A percentile compares a stretch with the other conserved stretches of the same genome.
phyloP scores from a whole-genome alignment of 2,113 vertebrate species.

The Tinamus guttatus region DNA sequence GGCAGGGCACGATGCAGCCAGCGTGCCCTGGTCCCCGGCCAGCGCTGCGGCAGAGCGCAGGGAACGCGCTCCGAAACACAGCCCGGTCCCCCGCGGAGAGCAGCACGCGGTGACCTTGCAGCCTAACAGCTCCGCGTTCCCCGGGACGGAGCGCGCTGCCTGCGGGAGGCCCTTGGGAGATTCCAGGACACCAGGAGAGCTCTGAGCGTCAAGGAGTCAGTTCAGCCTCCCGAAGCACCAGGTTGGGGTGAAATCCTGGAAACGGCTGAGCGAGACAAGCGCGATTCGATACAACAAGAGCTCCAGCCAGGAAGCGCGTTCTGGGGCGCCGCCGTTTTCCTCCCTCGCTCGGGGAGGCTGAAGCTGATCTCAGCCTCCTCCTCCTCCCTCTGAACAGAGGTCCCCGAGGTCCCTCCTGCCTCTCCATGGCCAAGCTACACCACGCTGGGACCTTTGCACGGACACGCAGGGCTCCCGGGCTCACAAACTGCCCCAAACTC shows the following conservation, averaged over 20 bases:
- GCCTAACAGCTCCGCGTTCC: not conserved
- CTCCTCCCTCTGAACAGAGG: not conserved
- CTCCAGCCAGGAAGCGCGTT: rapidly evolving
- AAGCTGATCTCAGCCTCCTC: not conserved
- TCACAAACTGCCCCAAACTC: not conserved
- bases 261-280: not conserved
- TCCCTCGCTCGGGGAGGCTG: not conserved
- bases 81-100: rapidly evolving
- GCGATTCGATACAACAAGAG: rapidly evolving
- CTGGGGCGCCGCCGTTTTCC: rapidly evolving
- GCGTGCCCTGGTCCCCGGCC: not conserved
- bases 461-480: not conserved
- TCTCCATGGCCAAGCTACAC: not conserved
- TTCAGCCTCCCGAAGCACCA: not conserved
- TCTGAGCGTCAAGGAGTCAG: not conserved
- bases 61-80: not conserved
- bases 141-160: rapidly evolving
- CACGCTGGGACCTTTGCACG: too few species aligned
- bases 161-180: rapidly evolving
- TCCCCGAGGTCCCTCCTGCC: not conserved
- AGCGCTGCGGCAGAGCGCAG: not conserved
- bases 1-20: too few species aligned
- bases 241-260: too few species aligned
- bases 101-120: rapidly evolving
- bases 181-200: too few species aligned